Percentiles rank a stretch among this genome's conserved stretches.
These are phyloP conservation scores for Margaritifera margaritifera DNA, from an alignment of 2,888 invertebrate genomes.

Conservation along the genomic window DNA sequence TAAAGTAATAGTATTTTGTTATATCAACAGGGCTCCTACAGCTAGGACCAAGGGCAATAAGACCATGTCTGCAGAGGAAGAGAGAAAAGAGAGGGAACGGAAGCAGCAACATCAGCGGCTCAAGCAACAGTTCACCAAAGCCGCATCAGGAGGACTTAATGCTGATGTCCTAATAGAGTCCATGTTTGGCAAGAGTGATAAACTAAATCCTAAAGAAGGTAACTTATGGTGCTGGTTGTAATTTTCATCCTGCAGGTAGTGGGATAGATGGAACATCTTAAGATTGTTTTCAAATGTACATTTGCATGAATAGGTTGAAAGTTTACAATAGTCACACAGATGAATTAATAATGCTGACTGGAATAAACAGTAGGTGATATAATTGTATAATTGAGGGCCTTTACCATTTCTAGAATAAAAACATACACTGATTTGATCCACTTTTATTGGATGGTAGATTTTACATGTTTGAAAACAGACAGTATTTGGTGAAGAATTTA, in stretches of 20 bases:
- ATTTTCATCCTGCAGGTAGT: too few species aligned
- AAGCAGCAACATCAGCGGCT: constrained; percentile 43
- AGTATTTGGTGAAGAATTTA: too few species aligned
- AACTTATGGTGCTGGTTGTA: neutral
- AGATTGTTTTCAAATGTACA: too few species aligned
- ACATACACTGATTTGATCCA: too few species aligned
- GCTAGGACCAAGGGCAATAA: constrained; percentile 1
- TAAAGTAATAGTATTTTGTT: too few species aligned
- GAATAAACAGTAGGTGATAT: neutral
- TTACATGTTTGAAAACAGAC: too few species aligned
- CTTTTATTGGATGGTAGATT: too few species aligned
- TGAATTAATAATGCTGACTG: neutral
- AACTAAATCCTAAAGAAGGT: constrained; percentile 35
- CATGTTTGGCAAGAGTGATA: constrained; percentile 59
- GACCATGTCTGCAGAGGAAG: constrained; percentile 17
- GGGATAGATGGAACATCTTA: too few species aligned
- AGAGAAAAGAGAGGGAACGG: constrained; percentile 50
- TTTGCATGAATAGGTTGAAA: neutral
- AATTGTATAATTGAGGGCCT: too few species aligned
- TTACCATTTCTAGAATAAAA: too few species aligned
- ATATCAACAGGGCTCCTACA: neutral
- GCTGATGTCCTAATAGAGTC: constrained; percentile 64
- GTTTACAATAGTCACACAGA: too few species aligned
- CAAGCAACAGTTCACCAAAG: constrained; percentile 49
- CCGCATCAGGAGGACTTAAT: constrained; percentile 45